Conservation (phyloP, 2,113 vertebrate genomes). For the Dasyornis broadbenti region DNA sequence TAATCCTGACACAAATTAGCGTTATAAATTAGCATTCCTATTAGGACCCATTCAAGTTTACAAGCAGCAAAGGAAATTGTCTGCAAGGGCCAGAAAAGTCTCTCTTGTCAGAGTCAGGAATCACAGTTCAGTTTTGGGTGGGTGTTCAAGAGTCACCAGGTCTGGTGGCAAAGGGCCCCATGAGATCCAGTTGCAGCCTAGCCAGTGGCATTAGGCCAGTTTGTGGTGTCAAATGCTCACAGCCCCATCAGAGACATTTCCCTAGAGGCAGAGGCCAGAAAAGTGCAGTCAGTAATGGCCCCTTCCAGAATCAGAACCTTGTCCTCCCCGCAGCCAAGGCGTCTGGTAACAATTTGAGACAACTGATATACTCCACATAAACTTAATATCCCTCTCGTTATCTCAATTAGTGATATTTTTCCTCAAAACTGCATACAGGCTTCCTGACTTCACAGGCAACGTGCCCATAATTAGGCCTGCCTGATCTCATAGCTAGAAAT, state of each 20-base stretch:
- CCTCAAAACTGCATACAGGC: not conserved
- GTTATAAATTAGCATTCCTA: not conserved
- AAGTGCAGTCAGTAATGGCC: not conserved
- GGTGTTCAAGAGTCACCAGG: not conserved
- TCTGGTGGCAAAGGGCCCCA: not conserved
- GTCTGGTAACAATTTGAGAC: not conserved
- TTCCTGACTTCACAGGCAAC: not conserved
- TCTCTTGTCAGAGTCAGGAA: not conserved
- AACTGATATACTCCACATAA: not conserved
- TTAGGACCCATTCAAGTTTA: not conserved
- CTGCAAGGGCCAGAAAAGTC: not conserved
- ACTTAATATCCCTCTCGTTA: not conserved
- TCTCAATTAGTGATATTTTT: not conserved
- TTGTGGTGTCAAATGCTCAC: not conserved
- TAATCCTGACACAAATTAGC: not conserved
- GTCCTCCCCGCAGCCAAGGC: rapidly evolving
- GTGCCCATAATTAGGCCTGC: not conserved
- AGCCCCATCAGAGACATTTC: not conserved
- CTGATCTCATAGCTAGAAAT: not conserved
- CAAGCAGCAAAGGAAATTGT: not conserved
- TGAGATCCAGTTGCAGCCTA: not conserved
- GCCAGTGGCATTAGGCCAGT: not conserved
- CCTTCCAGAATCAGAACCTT: not conserved
- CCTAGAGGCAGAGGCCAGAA: not conserved
- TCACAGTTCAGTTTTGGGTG: not conserved